A percentile compares a stretch with the other conserved stretches of the same genome.
phyloP scores from a whole-genome alignment of 1,140 invertebrate species.

The Leptestheria dahalacensis region DNA sequence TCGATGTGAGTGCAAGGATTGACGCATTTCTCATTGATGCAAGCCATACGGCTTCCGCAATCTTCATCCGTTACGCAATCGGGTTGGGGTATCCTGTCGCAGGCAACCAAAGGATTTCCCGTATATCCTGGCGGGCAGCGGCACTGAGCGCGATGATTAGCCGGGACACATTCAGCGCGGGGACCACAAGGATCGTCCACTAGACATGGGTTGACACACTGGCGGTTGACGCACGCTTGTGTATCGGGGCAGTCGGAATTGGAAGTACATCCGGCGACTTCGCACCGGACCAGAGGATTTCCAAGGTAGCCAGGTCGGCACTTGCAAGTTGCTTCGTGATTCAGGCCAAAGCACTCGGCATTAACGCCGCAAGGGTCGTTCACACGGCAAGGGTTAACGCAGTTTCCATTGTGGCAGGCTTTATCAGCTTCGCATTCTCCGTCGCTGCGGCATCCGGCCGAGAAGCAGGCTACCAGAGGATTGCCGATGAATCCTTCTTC shows the following conservation, averaged over 20 bases:
- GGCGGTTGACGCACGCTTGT: slow-evolving; percentile 61
- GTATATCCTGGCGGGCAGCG: slow-evolving; percentile 64
- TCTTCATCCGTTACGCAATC: slow-evolving; percentile 51
- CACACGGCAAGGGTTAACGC: slow-evolving; percentile 57
- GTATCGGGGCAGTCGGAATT: slow-evolving; percentile 70
- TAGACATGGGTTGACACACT: slow-evolving; percentile 57
- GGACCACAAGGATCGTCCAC: slow-evolving; percentile 40
- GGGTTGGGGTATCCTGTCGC: slow-evolving; percentile 50
- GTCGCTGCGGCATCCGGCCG: slow-evolving; percentile 27
- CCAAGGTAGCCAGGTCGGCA: slow-evolving; percentile 62
- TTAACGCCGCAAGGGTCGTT: slow-evolving; percentile 52
- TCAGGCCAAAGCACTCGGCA: slow-evolving; percentile 56
- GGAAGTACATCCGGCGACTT: slow-evolving; percentile 38
- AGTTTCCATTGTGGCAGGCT: slow-evolving; percentile 53
- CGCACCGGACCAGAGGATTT: slow-evolving; percentile 45
- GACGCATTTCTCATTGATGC: slow-evolving; percentile 59
- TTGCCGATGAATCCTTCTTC: slow-evolving; percentile 47
- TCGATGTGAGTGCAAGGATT: slow-evolving; percentile 59
- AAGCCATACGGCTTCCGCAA: slow-evolving; percentile 77
- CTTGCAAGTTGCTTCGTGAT: slow-evolving; percentile 55
- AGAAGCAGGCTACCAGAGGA: slow-evolving; percentile 49
- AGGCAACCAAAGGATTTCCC: slow-evolving; percentile 64
- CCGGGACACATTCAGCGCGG: slow-evolving; percentile 64
- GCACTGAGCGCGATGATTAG: slow-evolving; percentile 64
- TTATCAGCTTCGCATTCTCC: slow-evolving; percentile 47